These are phyloP conservation scores for Zaprionus tsacasi DNA, from an alignment of 1,140 invertebrate species.

Conservation along the genomic window DNA sequence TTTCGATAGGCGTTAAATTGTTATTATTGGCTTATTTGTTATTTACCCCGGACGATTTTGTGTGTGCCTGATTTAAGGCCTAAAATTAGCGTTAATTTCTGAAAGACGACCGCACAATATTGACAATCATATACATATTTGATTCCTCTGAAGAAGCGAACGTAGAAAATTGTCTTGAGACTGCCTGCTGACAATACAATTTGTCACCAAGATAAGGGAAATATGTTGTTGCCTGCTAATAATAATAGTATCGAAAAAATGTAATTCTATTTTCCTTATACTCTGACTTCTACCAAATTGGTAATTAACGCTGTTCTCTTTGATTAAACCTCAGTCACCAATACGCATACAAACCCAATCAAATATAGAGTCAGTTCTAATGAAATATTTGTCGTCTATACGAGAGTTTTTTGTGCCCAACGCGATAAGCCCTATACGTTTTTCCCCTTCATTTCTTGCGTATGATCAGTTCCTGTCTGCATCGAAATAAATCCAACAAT, in stretches of 20 bases:
- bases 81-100: slow-evolving; percentile 8
- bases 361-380: slow-evolving; percentile 18
- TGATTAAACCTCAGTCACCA: slow-evolving; percentile 50
- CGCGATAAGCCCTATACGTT: slow-evolving; percentile 2
- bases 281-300: slow-evolving; percentile 51
- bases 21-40: slow-evolving; percentile 75
- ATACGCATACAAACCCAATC: slow-evolving; percentile 17
- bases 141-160: slow-evolving; percentile 58
- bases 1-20: slow-evolving; percentile 63
- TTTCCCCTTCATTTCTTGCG: background rate
- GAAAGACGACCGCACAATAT: slow-evolving; percentile 1
- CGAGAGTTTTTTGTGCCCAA: slow-evolving; percentile 13
- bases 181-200: slow-evolving; percentile 24
- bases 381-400: slow-evolving; percentile 31
- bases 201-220: slow-evolving; percentile 55
- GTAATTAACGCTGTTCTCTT: slow-evolving; percentile 61
- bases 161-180: slow-evolving; percentile 51
- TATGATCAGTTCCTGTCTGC: background rate
- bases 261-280: slow-evolving; percentile 67
- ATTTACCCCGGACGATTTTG: slow-evolving; percentile 20
- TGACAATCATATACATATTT: background rate
- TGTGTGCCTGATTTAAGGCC: slow-evolving; percentile 14
- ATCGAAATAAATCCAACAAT: slow-evolving; percentile 13
- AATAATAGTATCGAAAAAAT: slow-evolving; percentile 62
- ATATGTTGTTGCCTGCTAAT: slow-evolving; percentile 48